Evolutionary conservation across 2,888 invertebrate genomes (phyloP).

Genomic region (Leucoma salicis): DNA sequence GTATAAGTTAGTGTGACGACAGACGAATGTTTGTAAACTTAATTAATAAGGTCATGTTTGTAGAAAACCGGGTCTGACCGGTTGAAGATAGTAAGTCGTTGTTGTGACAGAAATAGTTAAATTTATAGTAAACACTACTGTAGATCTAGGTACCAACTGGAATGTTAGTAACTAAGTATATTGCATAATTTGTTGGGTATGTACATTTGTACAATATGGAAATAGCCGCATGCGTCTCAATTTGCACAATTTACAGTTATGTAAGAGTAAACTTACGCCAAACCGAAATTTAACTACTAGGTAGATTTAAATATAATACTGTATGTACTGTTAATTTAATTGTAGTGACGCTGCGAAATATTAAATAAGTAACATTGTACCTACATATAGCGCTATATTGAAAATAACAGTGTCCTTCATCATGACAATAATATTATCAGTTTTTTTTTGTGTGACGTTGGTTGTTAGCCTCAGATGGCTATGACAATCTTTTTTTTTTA

Average conservation of each 20-base stretch:
- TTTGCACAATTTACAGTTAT: not conserved
- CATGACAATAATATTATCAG: too few species aligned
- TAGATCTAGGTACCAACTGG: not conserved
- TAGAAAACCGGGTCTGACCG: slow-evolving; percentile 45
- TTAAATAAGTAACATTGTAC: too few species aligned
- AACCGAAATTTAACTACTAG: too few species aligned
- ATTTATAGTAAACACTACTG: slow-evolving; percentile 19
- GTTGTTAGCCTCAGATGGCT: too few species aligned
- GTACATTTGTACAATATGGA: slow-evolving; percentile 6
- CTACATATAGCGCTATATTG: too few species aligned
- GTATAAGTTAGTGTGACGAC: slow-evolving; percentile 23
- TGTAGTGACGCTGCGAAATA: too few species aligned
- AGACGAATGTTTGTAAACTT: slow-evolving; percentile 44
- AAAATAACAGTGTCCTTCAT: too few species aligned
- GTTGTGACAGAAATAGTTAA: slow-evolving; percentile 39
- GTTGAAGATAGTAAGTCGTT: slow-evolving; percentile 41
- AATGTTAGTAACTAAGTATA: slow-evolving; percentile 19
- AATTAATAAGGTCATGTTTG: slow-evolving; percentile 54
- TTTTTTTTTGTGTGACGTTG: too few species aligned
- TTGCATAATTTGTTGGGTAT: slow-evolving; percentile 24
- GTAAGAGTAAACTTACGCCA: too few species aligned
- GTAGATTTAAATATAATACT: too few species aligned
- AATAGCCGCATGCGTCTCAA: slow-evolving; percentile 8
- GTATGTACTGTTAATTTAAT: too few species aligned
- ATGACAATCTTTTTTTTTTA: too few species aligned